phyloP scores from a whole-genome alignment of 1,140 invertebrate species.

The Spodoptera frugiperda region DNA sequence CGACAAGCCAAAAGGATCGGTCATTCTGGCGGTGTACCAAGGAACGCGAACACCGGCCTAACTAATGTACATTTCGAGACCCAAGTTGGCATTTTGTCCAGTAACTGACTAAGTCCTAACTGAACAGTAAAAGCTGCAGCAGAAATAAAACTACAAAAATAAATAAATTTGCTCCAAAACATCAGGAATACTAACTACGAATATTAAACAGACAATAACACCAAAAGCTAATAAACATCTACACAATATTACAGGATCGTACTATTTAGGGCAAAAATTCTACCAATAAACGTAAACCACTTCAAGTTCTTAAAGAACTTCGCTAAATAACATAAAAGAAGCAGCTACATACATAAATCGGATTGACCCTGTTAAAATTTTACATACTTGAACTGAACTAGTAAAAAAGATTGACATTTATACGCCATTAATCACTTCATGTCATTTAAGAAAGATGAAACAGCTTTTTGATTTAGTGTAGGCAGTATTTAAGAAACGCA shows the following conservation, averaged over 20 bases:
- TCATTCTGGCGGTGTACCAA: constrained; percentile 84
- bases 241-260: too few species aligned
- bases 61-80: constrained; percentile 82
- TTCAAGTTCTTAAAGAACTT: not conserved
- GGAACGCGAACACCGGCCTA: constrained; percentile 81
- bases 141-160: not conserved
- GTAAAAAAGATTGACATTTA: constrained; percentile 34
- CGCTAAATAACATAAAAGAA: constrained; percentile 17
- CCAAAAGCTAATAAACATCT: too few species aligned
- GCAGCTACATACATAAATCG: constrained; percentile 23
- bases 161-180: too few species aligned
- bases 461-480: constrained; percentile 21
- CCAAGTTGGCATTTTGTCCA: constrained; percentile 82
- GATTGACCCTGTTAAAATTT: constrained; percentile 30
- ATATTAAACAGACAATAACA: too few species aligned
- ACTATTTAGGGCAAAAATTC: too few species aligned
- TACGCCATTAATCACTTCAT: constrained; percentile 17
- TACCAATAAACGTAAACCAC: not conserved
- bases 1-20: constrained; percentile 84
- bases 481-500: constrained; percentile 13
- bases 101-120: constrained; percentile 29
- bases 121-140: not conserved
- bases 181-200: too few species aligned
- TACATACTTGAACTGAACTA: constrained; percentile 30
- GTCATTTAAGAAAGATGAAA: constrained; percentile 29